phyloP scores from a whole-genome alignment of 2,888 invertebrate species.

The Callinectes sapidus region DNA sequence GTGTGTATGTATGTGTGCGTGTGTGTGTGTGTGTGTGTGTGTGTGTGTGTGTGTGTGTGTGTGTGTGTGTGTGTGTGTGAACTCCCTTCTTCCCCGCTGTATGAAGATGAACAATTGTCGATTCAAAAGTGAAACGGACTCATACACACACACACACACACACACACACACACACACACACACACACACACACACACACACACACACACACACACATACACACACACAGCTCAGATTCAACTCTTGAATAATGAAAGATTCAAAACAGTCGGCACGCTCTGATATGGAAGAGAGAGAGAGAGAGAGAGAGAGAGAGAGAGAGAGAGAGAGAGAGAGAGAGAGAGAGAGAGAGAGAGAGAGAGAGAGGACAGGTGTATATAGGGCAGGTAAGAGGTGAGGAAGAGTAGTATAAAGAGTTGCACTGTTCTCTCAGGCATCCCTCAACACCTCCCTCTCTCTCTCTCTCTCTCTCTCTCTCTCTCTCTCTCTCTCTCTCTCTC shows the following conservation, averaged over 20 bases:
- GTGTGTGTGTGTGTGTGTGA: slow-evolving; percentile 2
- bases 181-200: too few species aligned
- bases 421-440: neutral
- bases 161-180: too few species aligned
- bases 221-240: neutral
- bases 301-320: slow-evolving; percentile 6
- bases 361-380: slow-evolving; percentile 31
- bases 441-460: neutral
- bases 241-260: neutral
- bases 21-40: slow-evolving; percentile 13
- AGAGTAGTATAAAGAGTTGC: neutral
- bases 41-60: slow-evolving; percentile 16
- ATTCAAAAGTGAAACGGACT: neutral
- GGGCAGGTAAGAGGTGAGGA: neutral
- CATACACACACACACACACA: neutral
- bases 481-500: slow-evolving; percentile 22
- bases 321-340: slow-evolving; percentile 49
- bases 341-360: slow-evolving; percentile 34
- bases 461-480: neutral
- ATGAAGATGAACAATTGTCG: neutral
- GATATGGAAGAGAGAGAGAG: slow-evolving; percentile 7
- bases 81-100: neutral
- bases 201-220: too few species aligned
- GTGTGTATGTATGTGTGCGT: neutral
- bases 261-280: neutral